A percentile compares a stretch with the other conserved stretches of the same genome.
These are phyloP conservation scores for Anoncus sp. DNA, from an alignment of 2,888 invertebrate species.

Conservation along the genomic window DNA sequence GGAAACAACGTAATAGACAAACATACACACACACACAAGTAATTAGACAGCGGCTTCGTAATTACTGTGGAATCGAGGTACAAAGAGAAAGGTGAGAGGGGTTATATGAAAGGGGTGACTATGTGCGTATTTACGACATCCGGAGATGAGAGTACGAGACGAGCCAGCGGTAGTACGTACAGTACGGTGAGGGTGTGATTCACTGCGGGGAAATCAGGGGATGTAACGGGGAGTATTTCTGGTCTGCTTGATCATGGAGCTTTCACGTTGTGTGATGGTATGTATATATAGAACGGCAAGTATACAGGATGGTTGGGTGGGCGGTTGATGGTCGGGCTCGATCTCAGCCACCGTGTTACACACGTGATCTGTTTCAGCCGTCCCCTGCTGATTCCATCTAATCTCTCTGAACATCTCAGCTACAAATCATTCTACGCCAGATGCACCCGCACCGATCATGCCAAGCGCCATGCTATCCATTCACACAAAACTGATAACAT, in stretches of 20 bases:
- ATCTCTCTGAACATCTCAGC: conserved; percentile 52
- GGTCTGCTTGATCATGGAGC: conserved; percentile 19
- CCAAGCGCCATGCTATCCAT: conserved; percentile 24
- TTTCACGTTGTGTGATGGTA: conserved; percentile 2
- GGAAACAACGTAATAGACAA: conserved; percentile 25
- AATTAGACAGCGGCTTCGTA: conserved; percentile 19
- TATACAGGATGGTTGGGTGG: neutral
- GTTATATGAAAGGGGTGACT: neutral
- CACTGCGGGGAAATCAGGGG: conserved; percentile 51
- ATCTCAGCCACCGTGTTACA: conserved; percentile 16
- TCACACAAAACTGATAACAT: neutral
- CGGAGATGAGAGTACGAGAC: conserved; percentile 5
- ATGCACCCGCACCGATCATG: conserved; percentile 33
- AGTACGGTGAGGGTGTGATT: neutral
- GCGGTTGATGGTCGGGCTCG: conserved; percentile 9
- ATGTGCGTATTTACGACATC: conserved; percentile 3
- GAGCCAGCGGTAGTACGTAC: neutral
- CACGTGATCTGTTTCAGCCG: conserved; percentile 39
- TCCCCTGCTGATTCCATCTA: conserved; percentile 38
- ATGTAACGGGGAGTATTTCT: conserved; percentile 36
- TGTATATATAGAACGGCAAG: neutral
- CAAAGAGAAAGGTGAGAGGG: neutral
- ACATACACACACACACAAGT: conserved; percentile 33
- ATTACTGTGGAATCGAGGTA: conserved; percentile 21
- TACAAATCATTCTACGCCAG: conserved; percentile 56